Evolutionary conservation across 35 echinoderm and acorn worm genomes (phyloP).

Genomic region (Lytechinus pictus): DNA sequence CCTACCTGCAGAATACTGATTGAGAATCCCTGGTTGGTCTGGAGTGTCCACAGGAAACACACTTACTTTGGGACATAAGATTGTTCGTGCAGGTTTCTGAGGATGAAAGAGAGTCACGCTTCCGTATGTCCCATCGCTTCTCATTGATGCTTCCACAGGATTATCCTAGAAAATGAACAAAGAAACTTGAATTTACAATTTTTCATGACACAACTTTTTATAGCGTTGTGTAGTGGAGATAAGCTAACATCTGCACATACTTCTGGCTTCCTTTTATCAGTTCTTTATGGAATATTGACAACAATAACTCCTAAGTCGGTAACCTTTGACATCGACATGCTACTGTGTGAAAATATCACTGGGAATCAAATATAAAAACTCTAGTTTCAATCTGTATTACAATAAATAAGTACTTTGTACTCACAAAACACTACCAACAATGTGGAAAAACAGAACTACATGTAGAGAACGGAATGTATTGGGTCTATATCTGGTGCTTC

Average conservation of each 20-base stretch:
- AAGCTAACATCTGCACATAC: background rate
- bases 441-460: too few relatives aligned
- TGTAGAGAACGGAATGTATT: too few relatives aligned
- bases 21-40: background rate
- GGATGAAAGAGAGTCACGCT: background rate
- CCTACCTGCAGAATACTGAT: background rate
- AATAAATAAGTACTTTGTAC: too few relatives aligned
- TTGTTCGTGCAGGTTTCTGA: background rate
- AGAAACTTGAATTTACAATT: background rate
- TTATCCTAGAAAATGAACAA: background rate
- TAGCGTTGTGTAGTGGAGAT: background rate
- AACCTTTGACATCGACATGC: background rate
- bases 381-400: too few relatives aligned
- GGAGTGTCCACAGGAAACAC: background rate
- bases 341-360: background rate
- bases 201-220: background rate
- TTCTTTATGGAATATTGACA: background rate
- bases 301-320: background rate
- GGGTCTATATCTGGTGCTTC: too few relatives aligned
- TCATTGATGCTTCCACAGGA: background rate
- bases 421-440: too few relatives aligned
- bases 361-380: background rate
- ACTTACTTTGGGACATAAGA: background rate
- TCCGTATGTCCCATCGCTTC: background rate
- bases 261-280: background rate